Evolutionary conservation across 2,888 invertebrate species (phyloP), one percentile per base, ranked within the genome.

Genomic region (Allolobophora icterica): DNA sequence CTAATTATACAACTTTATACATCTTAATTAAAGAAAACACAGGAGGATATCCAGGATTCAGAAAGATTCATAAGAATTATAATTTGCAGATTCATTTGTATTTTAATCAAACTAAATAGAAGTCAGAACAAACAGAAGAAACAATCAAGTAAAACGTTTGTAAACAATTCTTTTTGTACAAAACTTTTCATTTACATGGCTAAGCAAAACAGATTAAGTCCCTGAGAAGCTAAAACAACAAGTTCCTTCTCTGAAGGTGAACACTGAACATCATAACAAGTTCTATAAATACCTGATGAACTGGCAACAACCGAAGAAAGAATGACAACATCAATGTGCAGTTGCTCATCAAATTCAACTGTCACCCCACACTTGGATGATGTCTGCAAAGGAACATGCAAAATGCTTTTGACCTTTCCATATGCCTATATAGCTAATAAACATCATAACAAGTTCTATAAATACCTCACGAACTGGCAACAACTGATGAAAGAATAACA

Each of bases 291-390:
- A 96, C 96, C 98, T 94, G 97, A 96, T 93, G 96, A 97, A 91
- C 97, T 97, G 35, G 98, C 98, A 24, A 97, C 97, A 35, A 98
- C 97, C 2, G 97, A 97, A 42, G 98, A 98, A 95, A 98, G 96
- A 89, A 98, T 97, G 42, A 98, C 96, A 93, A 98, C 95, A 94
- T 98, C 98, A 92, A 98, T 96, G 94, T 97, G 96, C 83, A 97
- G 94, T 92, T 95, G 94, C 35, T 97, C 97, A 94, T 97, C 97
- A 91, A 97, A 96, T 95, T 97, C 96, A 93, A 98, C 96, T 90
- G 97, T 96, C 94, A 96, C 96, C 89, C 97, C 97, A 95, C 96
- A 96, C 92, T 97, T 87, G 21, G 87, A 87, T 21, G 87, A 34
- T 8, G 34, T 87, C 87, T 87, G 15, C n/a, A 34, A 87, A 71